A percentile compares a stretch with the other conserved stretches of the same genome.
Conservation (phyloP, 2,888 invertebrate species). For the Eilema caniola region DNA sequence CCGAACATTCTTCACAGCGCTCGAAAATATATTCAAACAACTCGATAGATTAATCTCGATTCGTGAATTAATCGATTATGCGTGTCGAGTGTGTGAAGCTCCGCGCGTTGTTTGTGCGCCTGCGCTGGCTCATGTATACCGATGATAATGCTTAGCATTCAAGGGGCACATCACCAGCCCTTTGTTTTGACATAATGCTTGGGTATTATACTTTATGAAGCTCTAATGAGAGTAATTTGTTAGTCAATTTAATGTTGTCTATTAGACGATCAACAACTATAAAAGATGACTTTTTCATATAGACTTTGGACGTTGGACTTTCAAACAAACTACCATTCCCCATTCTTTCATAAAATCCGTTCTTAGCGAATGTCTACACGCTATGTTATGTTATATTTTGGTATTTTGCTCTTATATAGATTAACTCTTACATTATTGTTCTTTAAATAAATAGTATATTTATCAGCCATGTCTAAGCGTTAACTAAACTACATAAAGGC, state of each 20-base stretch:
- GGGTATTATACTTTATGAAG: slow-evolving; percentile 25
- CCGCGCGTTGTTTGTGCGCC: background rate
- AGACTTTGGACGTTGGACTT: too few relatives aligned
- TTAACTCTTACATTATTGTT: too few relatives aligned
- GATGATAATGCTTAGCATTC: slow-evolving; percentile 15
- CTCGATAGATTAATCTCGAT: slow-evolving; percentile 16
- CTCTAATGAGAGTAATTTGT: slow-evolving; percentile 30
- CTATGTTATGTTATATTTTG: too few relatives aligned
- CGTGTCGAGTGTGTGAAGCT: slow-evolving; percentile 13
- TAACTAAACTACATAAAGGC: background rate
- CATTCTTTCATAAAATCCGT: too few relatives aligned
- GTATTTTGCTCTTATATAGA: too few relatives aligned
- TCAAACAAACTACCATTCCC: too few relatives aligned
- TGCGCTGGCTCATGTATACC: slow-evolving; percentile 26
- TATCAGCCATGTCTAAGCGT: background rate
- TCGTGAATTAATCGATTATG: slow-evolving; percentile 29
- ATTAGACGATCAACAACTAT: background rate
- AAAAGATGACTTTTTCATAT: too few relatives aligned
- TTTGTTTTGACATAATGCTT: slow-evolving; percentile 21
- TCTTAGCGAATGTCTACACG: too few relatives aligned
- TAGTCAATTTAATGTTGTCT: slow-evolving; percentile 18
- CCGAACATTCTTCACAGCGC: background rate
- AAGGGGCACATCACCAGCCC: slow-evolving; percentile 6
- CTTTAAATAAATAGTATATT: background rate
- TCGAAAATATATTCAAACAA: slow-evolving; percentile 17